Evolutionary conservation across 2,888 invertebrate species (phyloP), one percentile per base, ranked within the genome.

Genomic region (Amblyteles armatorius): DNA sequence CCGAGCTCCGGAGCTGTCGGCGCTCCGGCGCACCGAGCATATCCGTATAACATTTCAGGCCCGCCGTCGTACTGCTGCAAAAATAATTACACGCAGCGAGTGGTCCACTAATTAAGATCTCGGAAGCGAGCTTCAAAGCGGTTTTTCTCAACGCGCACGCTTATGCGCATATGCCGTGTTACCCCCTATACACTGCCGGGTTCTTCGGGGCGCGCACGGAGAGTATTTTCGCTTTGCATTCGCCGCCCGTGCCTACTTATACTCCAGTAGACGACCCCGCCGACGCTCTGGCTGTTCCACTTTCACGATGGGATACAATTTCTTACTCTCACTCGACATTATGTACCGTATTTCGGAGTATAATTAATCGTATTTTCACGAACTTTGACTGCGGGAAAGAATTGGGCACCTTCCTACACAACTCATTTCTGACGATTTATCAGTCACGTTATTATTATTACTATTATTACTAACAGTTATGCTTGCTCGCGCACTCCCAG

Each of bases 81-180:
- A 85, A 88, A 86, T 88, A 88, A 88, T 87, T 87, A 86, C 85
- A 81, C 87, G 68, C 87, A 84, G 82, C 84, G 74, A 85, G 88
- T 81, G 87, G 88, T 87, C 83, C 77, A 87, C 87, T 89, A 89
- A 89, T 89, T 88, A 88, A 89, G 89, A 88, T 88, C 88, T 88
- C 87, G 83, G 86, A 87, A 63, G 77, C 84, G 84, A 84, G 81
- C 88, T 86, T 87, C 86, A 82, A 85, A 84, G 86, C 78, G 79
- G 85, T 87, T 86, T 85, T 85, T 86, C 82, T 84, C 73, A 82
- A 77, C 72, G 81, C 83, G 60, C 52, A 67, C 36, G 52, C 73
- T 36, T 52, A 65, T 52, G 71, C 40, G 73, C 63, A 48, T 40
- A 40, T 26, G 50, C 48, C 52, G 69, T 63, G 60, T 67, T 63